phyloP scores from a whole-genome alignment of 30 jellyfish, hydroid and myxozoan species.

The Morbakka virulenta region DNA sequence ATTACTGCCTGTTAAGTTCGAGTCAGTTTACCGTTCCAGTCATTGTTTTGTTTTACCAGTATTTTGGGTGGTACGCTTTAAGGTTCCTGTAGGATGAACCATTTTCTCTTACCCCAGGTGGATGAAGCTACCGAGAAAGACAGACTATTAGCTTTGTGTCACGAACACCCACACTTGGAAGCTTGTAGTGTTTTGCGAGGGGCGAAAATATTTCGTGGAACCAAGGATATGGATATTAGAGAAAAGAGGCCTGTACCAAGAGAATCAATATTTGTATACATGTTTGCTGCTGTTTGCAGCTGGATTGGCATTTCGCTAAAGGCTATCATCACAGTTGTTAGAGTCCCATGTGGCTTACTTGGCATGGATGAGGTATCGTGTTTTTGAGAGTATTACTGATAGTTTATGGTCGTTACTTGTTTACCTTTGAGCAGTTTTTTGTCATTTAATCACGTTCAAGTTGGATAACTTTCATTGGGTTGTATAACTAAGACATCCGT shows the following conservation, averaged over 20 bases:
- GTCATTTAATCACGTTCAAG: too few relatives aligned
- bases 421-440: too few relatives aligned
- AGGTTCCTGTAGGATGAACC: too few relatives aligned
- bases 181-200: conserved; percentile 67
- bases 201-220: conserved; percentile 45
- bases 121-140: not conserved
- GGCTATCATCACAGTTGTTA: not conserved
- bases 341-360: not conserved
- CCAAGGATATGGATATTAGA: not conserved
- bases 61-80: too few relatives aligned
- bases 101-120: not conserved
- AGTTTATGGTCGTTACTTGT: too few relatives aligned
- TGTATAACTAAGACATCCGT: too few relatives aligned
- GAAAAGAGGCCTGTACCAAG: not conserved
- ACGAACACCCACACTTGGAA: conserved; percentile 62
- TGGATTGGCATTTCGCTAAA: not conserved
- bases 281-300: not conserved
- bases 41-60: too few relatives aligned
- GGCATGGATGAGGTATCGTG: not conserved
- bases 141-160: conserved; percentile 49
- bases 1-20: too few relatives aligned
- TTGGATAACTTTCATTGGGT: too few relatives aligned
- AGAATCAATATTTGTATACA: not conserved
- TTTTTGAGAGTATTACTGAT: too few relatives aligned
- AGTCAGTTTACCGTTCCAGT: too few relatives aligned